Base-by-base conservation (phyloP, 2,888 invertebrate species). In the Mythimna ferrago region DNA sequence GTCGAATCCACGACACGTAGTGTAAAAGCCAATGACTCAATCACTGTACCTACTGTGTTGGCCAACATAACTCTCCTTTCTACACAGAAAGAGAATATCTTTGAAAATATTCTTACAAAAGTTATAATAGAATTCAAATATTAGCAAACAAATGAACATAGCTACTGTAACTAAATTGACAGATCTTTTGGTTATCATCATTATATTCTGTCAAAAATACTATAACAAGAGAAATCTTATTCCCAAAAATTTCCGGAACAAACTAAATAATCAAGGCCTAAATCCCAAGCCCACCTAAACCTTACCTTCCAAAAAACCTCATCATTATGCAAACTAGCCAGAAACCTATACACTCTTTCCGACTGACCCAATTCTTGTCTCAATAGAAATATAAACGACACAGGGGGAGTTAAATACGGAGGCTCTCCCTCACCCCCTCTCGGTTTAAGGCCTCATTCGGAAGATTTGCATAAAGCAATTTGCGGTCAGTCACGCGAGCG, bases 401-500 rank as follows among this genome's bases (percentile, higher is more conserved):
- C 61, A 16, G 16, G 19, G 26, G 54, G 54, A 0, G 44, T 48
- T 48, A 48, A 48, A 48, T 19, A 48, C 19, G 21, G 67, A 38
- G n/a, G 9, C 48, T 11, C 5, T 14, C 32, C 2, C 26, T 32
- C 6, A 1, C 41, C 7, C 7, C 61, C 38, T 19, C 11, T n/a
- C 60, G 6, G 61, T 54, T 81, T 57, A 64, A 79, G 61, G 75
- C 75, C 62, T 80, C 75, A 83, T 87, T 80, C 76, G 71, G 69
- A 60, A 76, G 76, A 89, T 90, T 90, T 86, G 82, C 90, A 90
- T 90, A 90, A 90, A 89, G 81, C 89, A 86, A 90, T 90, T 90
- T 89, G 86, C 74, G 82, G 78, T 65, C 74, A 85, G 88, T 88
- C 90, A 89, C 90, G 89, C 88, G 81, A 89, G 69, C 64, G 69